These are phyloP conservation scores for Spodoptera exigua DNA, from an alignment of 2,888 invertebrate genomes.

Conservation along the genomic window DNA sequence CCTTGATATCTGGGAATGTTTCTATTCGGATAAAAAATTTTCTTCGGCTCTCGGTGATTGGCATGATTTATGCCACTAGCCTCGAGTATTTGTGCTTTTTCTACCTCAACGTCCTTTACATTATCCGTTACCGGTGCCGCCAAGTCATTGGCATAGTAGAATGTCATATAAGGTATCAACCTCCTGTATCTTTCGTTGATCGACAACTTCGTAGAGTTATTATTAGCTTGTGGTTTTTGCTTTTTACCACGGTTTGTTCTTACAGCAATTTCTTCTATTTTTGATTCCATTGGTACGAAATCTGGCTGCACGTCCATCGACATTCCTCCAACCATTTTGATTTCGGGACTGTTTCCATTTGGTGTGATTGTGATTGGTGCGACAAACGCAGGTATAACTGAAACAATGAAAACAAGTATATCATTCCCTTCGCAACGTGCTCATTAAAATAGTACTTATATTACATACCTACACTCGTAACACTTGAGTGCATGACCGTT, in stretches of 20 bases:
- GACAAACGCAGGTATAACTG: constrained; percentile 79
- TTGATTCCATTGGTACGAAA: constrained; percentile 69
- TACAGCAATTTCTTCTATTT: constrained; percentile 56
- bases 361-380: constrained; percentile 83
- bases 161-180: constrained; percentile 95
- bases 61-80: constrained; percentile 64
- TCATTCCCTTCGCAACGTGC: constrained; percentile 22
- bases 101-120: constrained; percentile 76
- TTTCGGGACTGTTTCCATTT: constrained; percentile 86
- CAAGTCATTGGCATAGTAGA: constrained; percentile 91
- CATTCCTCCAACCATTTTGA: constrained; percentile 82
- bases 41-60: constrained; percentile 75
- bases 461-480: constrained; percentile 16
- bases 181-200: constrained; percentile 92
- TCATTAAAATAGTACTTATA: constrained; percentile 46
- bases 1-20: constrained; percentile 86
- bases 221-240: constrained; percentile 64
- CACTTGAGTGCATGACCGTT: constrained; percentile 31
- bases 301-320: constrained; percentile 75
- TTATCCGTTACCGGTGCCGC: constrained; percentile 78
- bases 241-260: constrained; percentile 55
- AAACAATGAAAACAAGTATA: constrained; percentile 68
- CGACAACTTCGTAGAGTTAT: constrained; percentile 79
- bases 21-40: constrained; percentile 73
- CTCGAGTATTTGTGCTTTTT: constrained; percentile 82